Evolutionary conservation across 2,888 invertebrate species (phyloP).

Genomic region (Colostygia pectinataria): DNA sequence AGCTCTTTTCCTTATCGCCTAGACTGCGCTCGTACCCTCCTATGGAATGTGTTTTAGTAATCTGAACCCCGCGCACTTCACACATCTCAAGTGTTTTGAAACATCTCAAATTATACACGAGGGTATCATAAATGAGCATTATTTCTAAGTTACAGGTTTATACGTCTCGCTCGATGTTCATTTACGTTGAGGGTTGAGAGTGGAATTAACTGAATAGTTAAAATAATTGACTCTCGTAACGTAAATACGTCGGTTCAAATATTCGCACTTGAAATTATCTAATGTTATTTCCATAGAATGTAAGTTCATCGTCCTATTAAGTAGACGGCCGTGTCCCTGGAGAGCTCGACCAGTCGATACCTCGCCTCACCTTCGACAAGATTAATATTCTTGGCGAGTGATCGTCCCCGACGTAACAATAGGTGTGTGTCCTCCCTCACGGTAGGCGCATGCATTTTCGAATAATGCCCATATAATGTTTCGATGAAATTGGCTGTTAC

Average conservation of each 20-base stretch:
- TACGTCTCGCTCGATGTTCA: conserved; percentile 24
- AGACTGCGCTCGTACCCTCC: conserved; percentile 26
- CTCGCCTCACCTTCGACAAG: conserved; percentile 64
- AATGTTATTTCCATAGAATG: conserved; percentile 45
- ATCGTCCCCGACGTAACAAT: conserved; percentile 72
- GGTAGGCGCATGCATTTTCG: conserved; percentile 78
- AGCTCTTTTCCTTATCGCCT: conserved; percentile 35
- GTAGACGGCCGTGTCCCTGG: conserved; percentile 51
- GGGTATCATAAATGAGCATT: conserved; percentile 29
- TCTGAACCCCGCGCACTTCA: conserved; percentile 21
- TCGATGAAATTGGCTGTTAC: conserved; percentile 73
- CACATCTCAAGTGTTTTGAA: conserved; percentile 30
- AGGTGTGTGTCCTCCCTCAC: conserved; percentile 62
- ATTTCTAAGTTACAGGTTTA: conserved; percentile 26
- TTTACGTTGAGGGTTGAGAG: conserved; percentile 19
- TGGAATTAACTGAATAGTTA: conserved; percentile 16
- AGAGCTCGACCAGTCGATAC: conserved; percentile 55
- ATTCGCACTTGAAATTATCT: conserved; percentile 38
- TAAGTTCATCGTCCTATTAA: conserved; percentile 68
- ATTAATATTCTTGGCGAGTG: conserved; percentile 79
- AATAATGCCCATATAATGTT: conserved; percentile 81
- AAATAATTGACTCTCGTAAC: conserved; percentile 16
- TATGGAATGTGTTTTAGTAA: conserved; percentile 27
- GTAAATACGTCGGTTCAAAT: conserved; percentile 17
- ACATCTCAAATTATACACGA: conserved; percentile 30